A percentile compares a stretch with the other conserved stretches of the same genome.
Evolutionary conservation across 1,140 invertebrate species (phyloP).

Genomic region (Musca domestica): DNA sequence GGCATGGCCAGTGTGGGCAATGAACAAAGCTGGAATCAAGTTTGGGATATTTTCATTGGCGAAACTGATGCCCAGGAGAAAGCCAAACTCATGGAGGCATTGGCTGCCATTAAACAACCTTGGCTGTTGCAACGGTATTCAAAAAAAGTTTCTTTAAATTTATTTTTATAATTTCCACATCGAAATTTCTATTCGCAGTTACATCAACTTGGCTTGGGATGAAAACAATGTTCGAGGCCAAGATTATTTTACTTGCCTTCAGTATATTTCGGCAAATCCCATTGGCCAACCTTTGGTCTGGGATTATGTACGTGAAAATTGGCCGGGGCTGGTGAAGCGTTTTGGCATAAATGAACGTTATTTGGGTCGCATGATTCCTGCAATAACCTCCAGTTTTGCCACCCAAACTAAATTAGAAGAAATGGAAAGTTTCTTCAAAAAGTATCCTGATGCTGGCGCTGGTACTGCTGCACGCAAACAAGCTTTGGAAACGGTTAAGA

Average conservation of each 20-base stretch:
- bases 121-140: slow-evolving; percentile 67
- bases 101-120: slow-evolving; percentile 65
- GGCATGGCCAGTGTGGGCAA: slow-evolving; percentile 58
- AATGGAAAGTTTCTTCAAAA: slow-evolving; percentile 75
- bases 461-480: slow-evolving; percentile 68
- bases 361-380: slow-evolving; percentile 71
- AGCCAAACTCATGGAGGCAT: slow-evolving; percentile 65
- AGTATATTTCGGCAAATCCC: slow-evolving; percentile 69
- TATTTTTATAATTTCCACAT: neutral
- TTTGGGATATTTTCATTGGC: slow-evolving; percentile 71
- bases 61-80: slow-evolving; percentile 78
- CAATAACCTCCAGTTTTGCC: slow-evolving; percentile 67
- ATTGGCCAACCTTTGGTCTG: slow-evolving; percentile 73
- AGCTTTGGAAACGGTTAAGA: slow-evolving; percentile 73
- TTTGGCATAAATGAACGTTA: slow-evolving; percentile 81
- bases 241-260: slow-evolving; percentile 76
- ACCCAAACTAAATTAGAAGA: slow-evolving; percentile 70
- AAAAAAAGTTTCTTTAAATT: neutral
- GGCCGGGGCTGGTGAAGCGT: slow-evolving; percentile 69
- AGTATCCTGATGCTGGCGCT: slow-evolving; percentile 83
- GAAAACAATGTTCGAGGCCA: slow-evolving; percentile 74
- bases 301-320: slow-evolving; percentile 76
- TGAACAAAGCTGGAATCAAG: slow-evolving; percentile 67
- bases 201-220: slow-evolving; percentile 69
- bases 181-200: slow-evolving; percentile 55